Evolutionary conservation across 2,888 invertebrate genomes (phyloP), one percentile per base, ranked within the genome.

Genomic region (Oxyscelio sp.): DNA sequence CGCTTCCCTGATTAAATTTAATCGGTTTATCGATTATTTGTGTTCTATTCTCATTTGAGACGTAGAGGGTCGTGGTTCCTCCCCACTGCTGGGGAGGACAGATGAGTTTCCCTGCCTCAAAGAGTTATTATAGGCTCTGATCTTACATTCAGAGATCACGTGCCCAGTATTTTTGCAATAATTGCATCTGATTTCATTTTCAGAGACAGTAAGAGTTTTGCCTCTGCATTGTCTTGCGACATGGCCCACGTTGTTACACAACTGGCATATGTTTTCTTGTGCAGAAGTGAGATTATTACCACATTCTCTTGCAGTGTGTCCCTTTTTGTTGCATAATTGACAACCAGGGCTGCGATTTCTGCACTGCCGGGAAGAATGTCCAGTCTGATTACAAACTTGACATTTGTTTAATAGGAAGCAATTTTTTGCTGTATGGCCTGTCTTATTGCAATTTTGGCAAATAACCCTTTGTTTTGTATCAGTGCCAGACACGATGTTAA

Each of bases 161-260:
- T 63, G 63, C 2, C 63, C 63, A n/a, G 9, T 4, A 17, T 19
- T 31, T 6, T 63, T 63, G 13, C 63, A 63, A n/a, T 63, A 63
- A 13, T 63, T 63, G n/a, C 63, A 63, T 0, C 17, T n/a, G n/a
- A n/a, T n/a, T n/a, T n/a, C n/a, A n/a, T n/a, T n/a, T n/a, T n/a
- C n/a, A n/a, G n/a, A n/a, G n/a, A n/a, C n/a, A n/a, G n/a, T n/a
- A n/a, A n/a, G n/a, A n/a, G n/a, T n/a, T n/a, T n/a, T n/a, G n/a
- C n/a, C n/a, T n/a, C n/a, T n/a, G n/a, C n/a, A n/a, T n/a, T n/a
- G n/a, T n/a, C n/a, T n/a, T n/a, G n/a, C n/a, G n/a, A n/a, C n/a
- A n/a, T n/a, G n/a, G n/a, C n/a, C n/a, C n/a, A n/a, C n/a, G n/a
- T n/a, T n/a, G n/a, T n/a, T n/a, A n/a, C n/a, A n/a, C n/a, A n/a